Percentiles rank a stretch among this genome's conserved stretches.
Evolutionary conservation across 1,140 invertebrate species (phyloP).

Genomic region (Diorhabda sublineata): DNA sequence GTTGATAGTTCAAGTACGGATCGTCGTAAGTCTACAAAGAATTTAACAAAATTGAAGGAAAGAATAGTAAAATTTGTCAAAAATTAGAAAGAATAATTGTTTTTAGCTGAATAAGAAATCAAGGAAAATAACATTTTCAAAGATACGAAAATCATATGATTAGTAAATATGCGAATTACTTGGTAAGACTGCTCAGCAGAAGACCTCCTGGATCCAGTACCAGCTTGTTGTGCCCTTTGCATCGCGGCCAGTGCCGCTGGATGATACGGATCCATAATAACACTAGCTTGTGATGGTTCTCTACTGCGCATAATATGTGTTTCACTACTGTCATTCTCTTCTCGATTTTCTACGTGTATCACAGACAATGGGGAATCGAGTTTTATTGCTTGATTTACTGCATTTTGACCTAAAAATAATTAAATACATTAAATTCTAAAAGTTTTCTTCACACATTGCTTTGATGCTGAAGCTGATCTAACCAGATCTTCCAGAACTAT

Average conservation of each 20-base stretch:
- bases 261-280: slow-evolving; percentile 46
- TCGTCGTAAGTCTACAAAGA: slow-evolving; percentile 7
- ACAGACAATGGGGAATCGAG: slow-evolving; percentile 47
- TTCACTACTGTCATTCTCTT: slow-evolving; percentile 31
- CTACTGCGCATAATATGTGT: slow-evolving; percentile 29
- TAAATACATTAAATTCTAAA: background rate
- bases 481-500: too few species aligned
- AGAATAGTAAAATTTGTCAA: too few species aligned
- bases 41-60: background rate
- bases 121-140: too few species aligned
- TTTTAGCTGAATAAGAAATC: too few species aligned
- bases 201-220: slow-evolving; percentile 20
- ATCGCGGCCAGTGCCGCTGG: slow-evolving; percentile 27
- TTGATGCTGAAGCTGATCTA: too few species aligned
- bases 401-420: slow-evolving; percentile 7
- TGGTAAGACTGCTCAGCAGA: slow-evolving; percentile 31
- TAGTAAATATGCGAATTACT: background rate
- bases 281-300: slow-evolving; percentile 42
- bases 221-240: slow-evolving; percentile 15
- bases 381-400: slow-evolving; percentile 38
- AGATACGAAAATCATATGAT: too few species aligned
- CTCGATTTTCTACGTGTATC: slow-evolving; percentile 46
- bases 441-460: too few species aligned
- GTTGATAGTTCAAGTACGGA: slow-evolving; percentile 9
- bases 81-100: too few species aligned